Percentiles rank a stretch among this genome's conserved stretches.
phyloP scores from a whole-genome alignment of 2,797 vertebrate genomes.

The Coregonus ussuriensis region DNA sequence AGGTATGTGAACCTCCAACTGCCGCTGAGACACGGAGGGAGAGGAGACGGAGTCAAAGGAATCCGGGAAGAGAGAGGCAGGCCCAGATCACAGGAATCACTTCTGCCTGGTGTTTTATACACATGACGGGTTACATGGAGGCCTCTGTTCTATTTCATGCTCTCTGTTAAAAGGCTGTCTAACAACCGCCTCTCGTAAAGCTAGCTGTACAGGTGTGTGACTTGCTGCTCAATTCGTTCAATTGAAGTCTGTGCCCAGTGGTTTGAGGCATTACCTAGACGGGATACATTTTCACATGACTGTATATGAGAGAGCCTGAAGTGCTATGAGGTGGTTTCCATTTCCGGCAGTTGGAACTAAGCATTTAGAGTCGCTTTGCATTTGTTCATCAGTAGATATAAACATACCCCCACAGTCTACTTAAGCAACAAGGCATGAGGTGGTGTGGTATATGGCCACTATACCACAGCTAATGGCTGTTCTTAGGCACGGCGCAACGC shows the following conservation, averaged over 20 bases:
- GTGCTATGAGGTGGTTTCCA: conserved; percentile 20
- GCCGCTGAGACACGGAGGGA: conserved; percentile 23
- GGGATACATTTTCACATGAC: neutral
- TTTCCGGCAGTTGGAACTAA: conserved; percentile 47
- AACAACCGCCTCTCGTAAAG: conserved; percentile 31
- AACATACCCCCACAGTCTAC: conserved; percentile 54
- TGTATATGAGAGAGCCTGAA: neutral
- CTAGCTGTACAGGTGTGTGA: conserved; percentile 38
- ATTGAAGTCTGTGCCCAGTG: neutral
- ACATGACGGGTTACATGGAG: conserved; percentile 59
- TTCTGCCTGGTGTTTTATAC: conserved; percentile 47
- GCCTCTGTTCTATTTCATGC: conserved; percentile 56
- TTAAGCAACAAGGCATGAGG: too few relatives aligned
- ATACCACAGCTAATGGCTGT: too few relatives aligned
- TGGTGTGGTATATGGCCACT: too few relatives aligned
- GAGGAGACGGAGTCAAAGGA: conserved; percentile 39
- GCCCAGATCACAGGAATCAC: conserved; percentile 44
- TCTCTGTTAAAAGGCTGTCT: conserved; percentile 61
- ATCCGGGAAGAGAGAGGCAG: conserved; percentile 23
- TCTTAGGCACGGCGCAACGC: too few relatives aligned
- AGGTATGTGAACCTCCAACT: conserved; percentile 39
- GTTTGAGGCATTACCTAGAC: neutral
- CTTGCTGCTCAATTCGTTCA: conserved; percentile 33
- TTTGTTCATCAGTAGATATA: conserved; percentile 69
- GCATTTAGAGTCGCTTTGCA: conserved; percentile 55